Base-by-base conservation (phyloP, 2,113 vertebrate genomes). In the Lepus americanus region DNA sequence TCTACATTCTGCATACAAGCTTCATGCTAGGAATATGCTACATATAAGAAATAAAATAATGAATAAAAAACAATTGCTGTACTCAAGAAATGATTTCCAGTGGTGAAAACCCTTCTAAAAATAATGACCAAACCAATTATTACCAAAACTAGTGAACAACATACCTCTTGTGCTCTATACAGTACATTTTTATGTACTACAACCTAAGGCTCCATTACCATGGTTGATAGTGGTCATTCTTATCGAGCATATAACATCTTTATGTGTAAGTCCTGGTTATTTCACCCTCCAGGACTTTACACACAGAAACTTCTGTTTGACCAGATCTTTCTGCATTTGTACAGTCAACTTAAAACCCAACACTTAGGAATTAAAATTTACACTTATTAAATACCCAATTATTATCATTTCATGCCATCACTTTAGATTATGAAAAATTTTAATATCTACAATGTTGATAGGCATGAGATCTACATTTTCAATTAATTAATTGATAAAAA, bases 401-500 rank as follows among this genome's bases (percentile, higher is more conserved):
- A 51, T 53, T 89, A 39, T n/a, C 23, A 91, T 89, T 89, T 90
- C 3, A 90, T 27, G 12, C 25, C 17, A 91, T 82, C 13, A 74
- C 93, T 92, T 23, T 76, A 88, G 23, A 78, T 44, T 51, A 1
- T 55, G 61, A 91, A 80, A 88, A 27, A 9, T 77, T 92, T 88
- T 78, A 74, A 78, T 69, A 53, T 70, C 44, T 97, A 69, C 17
- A 79, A 19, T 79, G n/a, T 49, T 91, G 39, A 64, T 66, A 83
- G 55, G 11, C 9, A 80, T 72, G 25, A 4, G 53, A 0, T 87
- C 29, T 87, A 80, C 4, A 78, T 61, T 94, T 67, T 92, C 25
- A 92, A 11, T 11, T 22, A 73, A 67, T 61, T 94, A 29, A 69
- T n/a, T 77, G 23, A 90, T 80, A 63, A 89, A 81, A 94, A 66